Base-by-base conservation (phyloP, 2,797 vertebrate genomes). In the Takifugu ocellatus region DNA sequence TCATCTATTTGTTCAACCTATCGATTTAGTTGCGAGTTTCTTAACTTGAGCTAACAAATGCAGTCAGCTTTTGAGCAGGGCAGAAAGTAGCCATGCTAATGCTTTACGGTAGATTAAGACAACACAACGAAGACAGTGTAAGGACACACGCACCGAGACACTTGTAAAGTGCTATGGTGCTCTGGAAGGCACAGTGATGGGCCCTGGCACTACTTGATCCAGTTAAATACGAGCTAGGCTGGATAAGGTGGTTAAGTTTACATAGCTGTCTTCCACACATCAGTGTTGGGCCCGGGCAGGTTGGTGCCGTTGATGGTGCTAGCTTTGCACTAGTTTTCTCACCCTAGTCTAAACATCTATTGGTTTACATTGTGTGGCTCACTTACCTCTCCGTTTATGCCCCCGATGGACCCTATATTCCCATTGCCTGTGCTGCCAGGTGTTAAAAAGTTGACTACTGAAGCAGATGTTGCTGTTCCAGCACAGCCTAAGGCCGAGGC, bases 331-430 rank as follows among this genome's bases (percentile, higher is more conserved):
- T 33, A 33, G 31, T 33, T 33, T 10, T 15, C 16, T 59, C 57
- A 36, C 54, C 52, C 58, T 57, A 25, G 66, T 59, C 67, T 51
- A 72, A 73, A 83, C 84, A 84, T 74, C 72, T 52, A 51, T 49
- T 21, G 47, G 45, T 60, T 36, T 36, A 39, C 59, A 16, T 1
- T 11, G 63, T 15, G 42, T 54, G 77, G 24, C 52, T 56, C 25
- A 49, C 89, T 90, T 73, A 93, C 92, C 92, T 93, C 92, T 83
- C 91, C 91, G 65, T 91, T 90, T 2, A 91, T 72, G 64, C 84
- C 84, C 33, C 86, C 21, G 61, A 88, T 77, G 49, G 85, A 78
- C 8, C 84, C 89, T 0, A 82, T 60, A 56, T 71, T 89, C 66
- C 85, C 82, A 59, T 12, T 85, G 54, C 77, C 85, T 45, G 73